Base-by-base conservation (phyloP, 2,888 invertebrate species). In the Morpho achilles region DNA sequence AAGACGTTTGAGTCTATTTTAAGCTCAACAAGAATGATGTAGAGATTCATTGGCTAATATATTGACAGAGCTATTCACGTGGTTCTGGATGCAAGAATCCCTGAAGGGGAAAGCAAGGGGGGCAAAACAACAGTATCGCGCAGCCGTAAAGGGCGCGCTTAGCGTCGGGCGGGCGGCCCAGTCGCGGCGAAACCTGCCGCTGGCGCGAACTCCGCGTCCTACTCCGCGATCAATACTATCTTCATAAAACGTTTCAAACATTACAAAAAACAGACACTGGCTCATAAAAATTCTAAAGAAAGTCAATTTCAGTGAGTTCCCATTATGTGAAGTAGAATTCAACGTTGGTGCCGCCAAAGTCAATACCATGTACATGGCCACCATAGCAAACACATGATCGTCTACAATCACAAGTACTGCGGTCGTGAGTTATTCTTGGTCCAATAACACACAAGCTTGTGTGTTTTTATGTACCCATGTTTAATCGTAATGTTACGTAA, bases 141-240 rank as follows among this genome's bases (percentile, higher is more conserved):
- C 85, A 85, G 82, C 67, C 80, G 84, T 76, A 66, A 61, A 66
- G 64, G 65, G 66, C 62, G 66, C 70, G 64, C 69, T 61, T 62
- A 58, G 63, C 62, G 65, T 60, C 74, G 76, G 76, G 72, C 73
- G 77, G 71, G 76, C 74, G 72, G 69, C 75, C 74, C 80, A 86
- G 91, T 91, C 85, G 90, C 87, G 89, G 88, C 89, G 78, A 72
- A 82, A 71, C 80, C 81, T 75, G 86, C 88, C 87, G 87, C 84
- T 76, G 72, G 75, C 80, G 90, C 85, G 83, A 82, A 80, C 80
- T 73, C 67, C 77, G 77, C 80, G 76, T 72, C 64, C 76, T 76
- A 65, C 47, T 5, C 5, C 79, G 77, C 80, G 82, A 84, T 87
- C 86, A 72, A 87, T 87, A 86, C 70, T 61, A 59, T 53, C 3